Evolutionary conservation across 2,113 vertebrate species (phyloP).

Genomic region (Nibea albiflora): DNA sequence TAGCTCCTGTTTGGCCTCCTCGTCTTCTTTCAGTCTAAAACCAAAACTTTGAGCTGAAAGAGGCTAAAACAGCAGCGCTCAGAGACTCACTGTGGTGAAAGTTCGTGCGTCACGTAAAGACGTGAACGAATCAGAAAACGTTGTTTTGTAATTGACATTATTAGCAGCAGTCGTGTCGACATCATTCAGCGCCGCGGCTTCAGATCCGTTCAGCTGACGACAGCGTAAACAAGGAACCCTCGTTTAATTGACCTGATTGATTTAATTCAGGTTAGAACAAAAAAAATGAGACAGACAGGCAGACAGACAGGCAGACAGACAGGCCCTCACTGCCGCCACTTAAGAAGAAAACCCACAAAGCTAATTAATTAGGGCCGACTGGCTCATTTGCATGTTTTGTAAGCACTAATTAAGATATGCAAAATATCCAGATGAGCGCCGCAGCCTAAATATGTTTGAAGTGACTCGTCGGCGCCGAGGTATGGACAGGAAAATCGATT

Average conservation of each 20-base stretch:
- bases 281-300: too few species aligned
- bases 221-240: not conserved
- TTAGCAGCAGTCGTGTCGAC: not conserved
- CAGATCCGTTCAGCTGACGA: slow-evolving; percentile 1
- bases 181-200: not conserved
- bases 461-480: not conserved
- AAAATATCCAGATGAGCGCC: slow-evolving; percentile 59
- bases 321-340: slow-evolving; percentile 22
- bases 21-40: too few species aligned
- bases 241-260: slow-evolving; percentile 40
- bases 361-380: slow-evolving; percentile 50
- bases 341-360: slow-evolving; percentile 51
- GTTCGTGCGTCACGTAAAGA: not conserved
- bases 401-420: slow-evolving; percentile 72
- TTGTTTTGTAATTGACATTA: not conserved
- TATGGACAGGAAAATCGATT: not conserved
- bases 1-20: too few species aligned
- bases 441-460: slow-evolving; percentile 35
- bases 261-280: slow-evolving; percentile 41
- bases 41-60: too few species aligned
- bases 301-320: not conserved
- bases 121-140: not conserved
- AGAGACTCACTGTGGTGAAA: not conserved
- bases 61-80: too few species aligned
- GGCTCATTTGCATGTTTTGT: slow-evolving; percentile 67